Evolutionary conservation across 1,140 invertebrate genomes (phyloP), one percentile per base, ranked within the genome.

Genomic region (Holotrichia oblita): DNA sequence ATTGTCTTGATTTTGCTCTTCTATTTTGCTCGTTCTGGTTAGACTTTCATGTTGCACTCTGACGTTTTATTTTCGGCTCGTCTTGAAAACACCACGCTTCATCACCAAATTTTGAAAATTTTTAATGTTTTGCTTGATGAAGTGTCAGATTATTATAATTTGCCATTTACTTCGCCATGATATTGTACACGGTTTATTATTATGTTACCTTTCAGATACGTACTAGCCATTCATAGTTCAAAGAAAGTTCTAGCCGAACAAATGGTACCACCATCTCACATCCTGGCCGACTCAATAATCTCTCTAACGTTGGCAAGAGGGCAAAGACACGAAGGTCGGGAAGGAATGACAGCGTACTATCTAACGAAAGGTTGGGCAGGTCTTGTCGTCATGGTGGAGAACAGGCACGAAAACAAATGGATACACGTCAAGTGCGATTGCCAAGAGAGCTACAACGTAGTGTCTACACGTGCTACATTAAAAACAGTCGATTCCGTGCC

Each of bases 291-390:
- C 89, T 95, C 97, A 10, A 96, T 99, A 76, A 97, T 98, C 77
- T 95, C 95, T 80, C 88, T 99, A 22, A 97, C 97, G 4, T 86
- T 99, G 69, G 94, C 95, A 0, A 94, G 97, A 83, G 97, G 97
- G 6, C 94, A 96, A 85, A 88, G 95, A 22, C 95, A 99, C 83
- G 95, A 97, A 88, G 95, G 96, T 0, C 87, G 97, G 76, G 94
- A 98, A 89, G 97, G 97, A n/a, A 97, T 99, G 95, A 98, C 97
- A 6, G 96, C 96, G 1, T 99, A 98, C 87, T 98, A 98, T 87
- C 89, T 99, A 80, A 98, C 97, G 48, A 97, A 98, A 91, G 97
- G 97, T 69, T 99, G 98, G 97, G 96, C 97, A 34, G 98, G 98
- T 24, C 89, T 99, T 69, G 96, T 99, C 17, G 95, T 99, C 61